Evolutionary conservation across 2,113 vertebrate genomes (phyloP), one percentile per base, ranked within the genome.

Genomic region (Scortum barcoo): DNA sequence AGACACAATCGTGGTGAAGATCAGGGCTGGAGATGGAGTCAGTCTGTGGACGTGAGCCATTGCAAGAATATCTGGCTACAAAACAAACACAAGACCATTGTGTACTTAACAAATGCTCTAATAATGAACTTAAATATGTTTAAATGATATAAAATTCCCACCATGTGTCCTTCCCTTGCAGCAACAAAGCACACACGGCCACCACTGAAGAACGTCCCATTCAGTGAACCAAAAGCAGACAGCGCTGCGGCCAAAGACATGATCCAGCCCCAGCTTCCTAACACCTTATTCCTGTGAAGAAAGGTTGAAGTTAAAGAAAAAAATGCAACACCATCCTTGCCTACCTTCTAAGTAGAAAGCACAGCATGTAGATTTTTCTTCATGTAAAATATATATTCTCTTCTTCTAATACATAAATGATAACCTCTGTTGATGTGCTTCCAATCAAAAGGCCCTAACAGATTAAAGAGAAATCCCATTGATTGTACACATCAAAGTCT

Each of bases 151-250:
- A 51, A 36, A 20, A 20, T 58, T 40, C 94, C 96, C 87, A 98
- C 97, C 98, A 97, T 88, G 66, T 97, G 97, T 22, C 97, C 97
- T 85, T 98, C 97, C 67, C 97, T 93, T 46, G 96, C 96, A n/a
- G 97, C 97, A 5, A 95, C 95, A n/a, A 96, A 97, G 88, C 96
- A 97, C 68, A 97, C 79, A 0, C 95, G 94, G 30, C 97, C 95
- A 1, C 96, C 96, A 0, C 96, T 96, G 87, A 98, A 98, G 93
- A 98, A 97, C 0, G 90, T 93, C 57, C 96, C 97, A 0, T 97
- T 98, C 0, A 95, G 91, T 0, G 97, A 96, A 8, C 98, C 96
- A 11, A 98, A 97, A 0, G 96, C 95, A 1, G 96, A 99, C n/a
- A 99, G 86, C 0, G 96, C 93, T 20, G 97, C 96, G 0, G 96